Conservation (phyloP, 2,888 invertebrate species). For the Hypercompe scribonia region DNA sequence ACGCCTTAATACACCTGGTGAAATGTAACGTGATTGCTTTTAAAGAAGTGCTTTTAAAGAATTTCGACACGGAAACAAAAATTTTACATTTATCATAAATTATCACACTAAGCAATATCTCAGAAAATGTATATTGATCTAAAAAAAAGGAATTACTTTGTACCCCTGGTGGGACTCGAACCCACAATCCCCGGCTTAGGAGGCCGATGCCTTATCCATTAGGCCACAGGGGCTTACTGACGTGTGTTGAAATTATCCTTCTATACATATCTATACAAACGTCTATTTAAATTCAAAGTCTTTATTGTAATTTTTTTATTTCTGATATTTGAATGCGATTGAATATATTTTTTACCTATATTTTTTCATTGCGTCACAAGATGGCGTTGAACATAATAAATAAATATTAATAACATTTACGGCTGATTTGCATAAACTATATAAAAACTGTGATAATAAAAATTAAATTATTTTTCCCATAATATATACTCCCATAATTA, state of each 20-base stretch:
- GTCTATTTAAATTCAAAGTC: no score
- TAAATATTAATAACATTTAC: not conserved
- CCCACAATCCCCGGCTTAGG: constrained; percentile 93
- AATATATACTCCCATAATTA: no score
- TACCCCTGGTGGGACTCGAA: constrained; percentile 92
- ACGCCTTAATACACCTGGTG: no score
- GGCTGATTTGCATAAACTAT: not conserved
- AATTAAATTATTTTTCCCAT: no score
- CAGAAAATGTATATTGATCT: not conserved
- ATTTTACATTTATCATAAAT: not conserved
- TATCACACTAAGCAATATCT: not conserved
- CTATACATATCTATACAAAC: no score
- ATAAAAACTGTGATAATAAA: not conserved
- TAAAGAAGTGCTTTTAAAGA: no score
- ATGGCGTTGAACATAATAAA: not conserved
- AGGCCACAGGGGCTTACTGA: constrained; percentile 89
- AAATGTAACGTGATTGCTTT: no score
- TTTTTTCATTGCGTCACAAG: not conserved
- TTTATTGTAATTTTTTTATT: no score
- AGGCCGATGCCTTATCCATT: constrained; percentile 93
- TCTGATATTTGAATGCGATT: not conserved
- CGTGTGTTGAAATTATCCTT: not conserved
- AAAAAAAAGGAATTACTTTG: not conserved
- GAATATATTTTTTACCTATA: not conserved
- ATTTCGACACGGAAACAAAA: no score